These are phyloP conservation scores for Heterodera filipjevi DNA, from an alignment of 2,888 invertebrate genomes.

Conservation along the genomic window DNA sequence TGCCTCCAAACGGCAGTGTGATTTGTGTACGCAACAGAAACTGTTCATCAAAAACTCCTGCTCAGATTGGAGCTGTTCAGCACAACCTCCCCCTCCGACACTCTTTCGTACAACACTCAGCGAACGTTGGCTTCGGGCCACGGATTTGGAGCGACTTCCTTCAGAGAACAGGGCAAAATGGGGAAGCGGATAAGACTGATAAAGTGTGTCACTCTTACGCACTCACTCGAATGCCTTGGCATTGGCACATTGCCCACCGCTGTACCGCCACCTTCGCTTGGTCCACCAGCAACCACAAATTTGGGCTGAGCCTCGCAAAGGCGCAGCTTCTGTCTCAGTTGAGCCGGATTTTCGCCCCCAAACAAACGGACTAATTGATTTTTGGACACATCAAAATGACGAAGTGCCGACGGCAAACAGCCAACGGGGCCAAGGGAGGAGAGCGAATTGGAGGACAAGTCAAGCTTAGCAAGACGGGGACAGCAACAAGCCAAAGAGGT, in stretches of 20 bases:
- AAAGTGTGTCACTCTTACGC: background rate
- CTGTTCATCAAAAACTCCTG: conserved; percentile 19
- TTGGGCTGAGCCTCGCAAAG: conserved; percentile 4
- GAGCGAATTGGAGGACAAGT: conserved; percentile 82
- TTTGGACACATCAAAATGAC: conserved; percentile 72
- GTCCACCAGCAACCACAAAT: background rate
- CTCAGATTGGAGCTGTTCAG: conserved; percentile 21
- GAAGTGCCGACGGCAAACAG: conserved; percentile 83
- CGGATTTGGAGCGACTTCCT: conserved; percentile 63
- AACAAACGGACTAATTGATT: conserved; percentile 17
- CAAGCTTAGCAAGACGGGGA: conserved; percentile 81
- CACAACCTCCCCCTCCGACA: conserved; percentile 41
- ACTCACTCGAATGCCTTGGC: conserved; percentile 10
- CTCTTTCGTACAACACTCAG: conserved; percentile 54
- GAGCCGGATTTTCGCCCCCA: background rate
- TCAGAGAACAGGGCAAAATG: conserved; percentile 1
- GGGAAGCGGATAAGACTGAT: no score
- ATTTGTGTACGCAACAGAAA: conserved; percentile 65
- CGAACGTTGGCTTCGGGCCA: conserved; percentile 61
- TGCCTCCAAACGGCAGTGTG: conserved; percentile 80
- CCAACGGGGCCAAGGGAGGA: conserved; percentile 81
- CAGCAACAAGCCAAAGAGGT: conserved; percentile 86
- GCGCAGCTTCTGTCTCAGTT: conserved; percentile 1
- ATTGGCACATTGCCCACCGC: background rate
- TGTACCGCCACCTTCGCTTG: background rate